Evolutionary conservation across 1,140 invertebrate genomes (phyloP).

Genomic region (Gryllus bimaculatus): DNA sequence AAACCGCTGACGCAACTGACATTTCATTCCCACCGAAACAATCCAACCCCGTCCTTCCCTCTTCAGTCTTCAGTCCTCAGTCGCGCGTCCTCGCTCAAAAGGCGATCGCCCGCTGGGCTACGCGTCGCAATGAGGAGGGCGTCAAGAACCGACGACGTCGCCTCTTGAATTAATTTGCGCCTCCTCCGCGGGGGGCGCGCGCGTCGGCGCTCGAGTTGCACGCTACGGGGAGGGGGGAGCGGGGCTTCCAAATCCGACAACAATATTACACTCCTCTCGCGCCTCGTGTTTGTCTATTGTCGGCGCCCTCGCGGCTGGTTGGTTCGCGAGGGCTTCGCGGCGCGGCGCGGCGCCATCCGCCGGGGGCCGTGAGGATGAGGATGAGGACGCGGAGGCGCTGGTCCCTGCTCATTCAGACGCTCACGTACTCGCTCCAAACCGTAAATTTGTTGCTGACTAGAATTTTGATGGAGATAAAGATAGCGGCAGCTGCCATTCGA

Average conservation of each 20-base stretch:
- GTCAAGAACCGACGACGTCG: background rate
- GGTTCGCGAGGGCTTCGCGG: background rate
- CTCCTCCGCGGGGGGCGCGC: no score
- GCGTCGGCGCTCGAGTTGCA: background rate
- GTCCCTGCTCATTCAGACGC: background rate
- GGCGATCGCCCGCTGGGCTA: no score
- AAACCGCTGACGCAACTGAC: no score
- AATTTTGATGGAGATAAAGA: background rate
- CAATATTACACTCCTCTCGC: background rate
- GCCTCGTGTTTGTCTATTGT: conserved; percentile 3
- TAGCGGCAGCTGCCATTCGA: background rate
- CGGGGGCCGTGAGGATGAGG: background rate
- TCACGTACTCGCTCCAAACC: background rate
- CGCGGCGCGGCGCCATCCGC: no score
- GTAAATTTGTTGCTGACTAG: conserved; percentile 4
- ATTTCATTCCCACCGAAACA: no score
- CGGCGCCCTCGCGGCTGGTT: background rate
- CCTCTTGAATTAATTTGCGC: background rate
- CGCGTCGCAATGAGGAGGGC: background rate
- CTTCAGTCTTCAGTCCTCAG: no score
- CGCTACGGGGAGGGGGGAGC: background rate
- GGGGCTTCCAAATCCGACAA: background rate
- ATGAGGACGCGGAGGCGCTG: background rate
- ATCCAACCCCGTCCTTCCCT: no score
- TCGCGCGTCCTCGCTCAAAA: no score